These are phyloP conservation scores for Crotalus tigris DNA, from an alignment of 2,113 vertebrate species.

Conservation along the genomic window DNA sequence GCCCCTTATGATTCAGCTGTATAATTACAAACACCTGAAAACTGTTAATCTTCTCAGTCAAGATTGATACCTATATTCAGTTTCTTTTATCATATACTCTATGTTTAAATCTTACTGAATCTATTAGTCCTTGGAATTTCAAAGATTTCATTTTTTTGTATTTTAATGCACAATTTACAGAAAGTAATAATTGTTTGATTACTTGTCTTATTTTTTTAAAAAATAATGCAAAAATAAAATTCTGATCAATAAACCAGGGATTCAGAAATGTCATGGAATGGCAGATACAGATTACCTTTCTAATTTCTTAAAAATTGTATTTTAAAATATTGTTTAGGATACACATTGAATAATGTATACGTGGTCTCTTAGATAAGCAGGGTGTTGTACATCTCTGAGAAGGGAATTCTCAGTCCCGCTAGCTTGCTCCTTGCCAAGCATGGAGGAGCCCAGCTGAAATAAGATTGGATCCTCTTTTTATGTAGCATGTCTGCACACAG, in stretches of 20 bases:
- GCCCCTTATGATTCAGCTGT: neutral
- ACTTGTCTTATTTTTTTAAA: neutral
- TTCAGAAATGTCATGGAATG: neutral
- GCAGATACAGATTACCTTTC: neutral
- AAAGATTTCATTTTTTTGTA: neutral
- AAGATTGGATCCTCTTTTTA: neutral
- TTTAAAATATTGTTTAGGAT: neutral
- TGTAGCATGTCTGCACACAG: neutral
- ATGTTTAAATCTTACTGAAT: neutral
- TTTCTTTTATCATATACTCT: neutral
- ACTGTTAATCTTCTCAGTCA: neutral
- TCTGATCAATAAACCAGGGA: neutral
- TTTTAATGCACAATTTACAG: neutral
- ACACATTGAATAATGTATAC: neutral
- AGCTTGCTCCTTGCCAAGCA: neutral
- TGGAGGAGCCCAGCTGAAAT: neutral
- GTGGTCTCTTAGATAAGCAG: neutral
- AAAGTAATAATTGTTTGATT: neutral
- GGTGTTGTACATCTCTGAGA: neutral
- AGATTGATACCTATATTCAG: neutral
- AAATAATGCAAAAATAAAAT: neutral
- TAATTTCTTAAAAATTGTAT: neutral
- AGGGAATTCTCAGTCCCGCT: neutral
- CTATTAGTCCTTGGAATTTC: neutral
- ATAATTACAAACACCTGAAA: neutral